These are phyloP conservation scores for Mnemiopsis leidyi DNA, from an alignment of 37 sponge, comb jelly and placozoan species.

Conservation along the genomic window DNA sequence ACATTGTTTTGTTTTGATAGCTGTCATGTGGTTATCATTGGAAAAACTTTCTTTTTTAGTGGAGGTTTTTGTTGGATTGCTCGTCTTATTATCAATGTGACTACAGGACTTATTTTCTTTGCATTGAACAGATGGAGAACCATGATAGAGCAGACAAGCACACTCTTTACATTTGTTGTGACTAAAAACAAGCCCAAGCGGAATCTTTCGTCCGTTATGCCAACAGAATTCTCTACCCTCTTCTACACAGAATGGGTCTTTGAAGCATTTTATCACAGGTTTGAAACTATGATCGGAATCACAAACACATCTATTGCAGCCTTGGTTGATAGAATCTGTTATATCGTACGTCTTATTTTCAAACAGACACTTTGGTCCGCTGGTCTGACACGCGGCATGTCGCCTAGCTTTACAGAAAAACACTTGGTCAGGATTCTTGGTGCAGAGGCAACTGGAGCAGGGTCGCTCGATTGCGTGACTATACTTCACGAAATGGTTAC, in stretches of 20 bases:
- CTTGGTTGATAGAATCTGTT: neutral
- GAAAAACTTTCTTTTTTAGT: too few species aligned
- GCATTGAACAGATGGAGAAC: neutral
- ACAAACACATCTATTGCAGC: neutral
- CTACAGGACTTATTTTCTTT: neutral
- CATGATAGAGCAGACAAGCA: neutral
- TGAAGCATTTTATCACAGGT: neutral
- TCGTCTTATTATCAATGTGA: neutral
- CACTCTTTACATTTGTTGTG: neutral
- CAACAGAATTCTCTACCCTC: neutral
- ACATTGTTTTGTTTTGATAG: neutral
- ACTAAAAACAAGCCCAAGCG: neutral
- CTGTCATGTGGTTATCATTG: neutral
- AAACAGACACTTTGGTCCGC: neutral
- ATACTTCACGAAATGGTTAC: neutral
- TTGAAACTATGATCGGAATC: neutral
- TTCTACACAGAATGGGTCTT: conserved; percentile 20
- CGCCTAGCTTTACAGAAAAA: neutral
- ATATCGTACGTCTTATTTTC: neutral
- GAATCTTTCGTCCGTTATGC: neutral
- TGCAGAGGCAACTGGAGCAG: neutral
- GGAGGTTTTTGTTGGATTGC: neutral
- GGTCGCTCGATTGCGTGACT: neutral
- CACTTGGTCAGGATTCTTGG: neutral
- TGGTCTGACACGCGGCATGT: neutral